Percentiles rank a stretch among this genome's conserved stretches.
Conservation (phyloP, 2,888 invertebrate genomes). For the Beris morrisii region DNA sequence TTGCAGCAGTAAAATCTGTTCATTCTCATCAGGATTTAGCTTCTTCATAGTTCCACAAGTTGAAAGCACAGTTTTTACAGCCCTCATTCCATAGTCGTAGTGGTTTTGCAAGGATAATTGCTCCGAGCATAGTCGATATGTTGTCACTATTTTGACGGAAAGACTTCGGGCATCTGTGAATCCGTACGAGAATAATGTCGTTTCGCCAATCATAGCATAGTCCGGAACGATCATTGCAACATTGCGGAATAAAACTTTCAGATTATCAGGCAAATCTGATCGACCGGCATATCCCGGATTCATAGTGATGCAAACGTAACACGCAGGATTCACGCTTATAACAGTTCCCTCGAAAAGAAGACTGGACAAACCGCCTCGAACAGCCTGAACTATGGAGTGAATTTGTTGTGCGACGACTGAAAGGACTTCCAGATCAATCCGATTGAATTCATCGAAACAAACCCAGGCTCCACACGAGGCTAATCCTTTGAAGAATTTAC, state of each 20-base stretch:
- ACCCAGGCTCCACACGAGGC: constrained; percentile 75
- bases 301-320: constrained; percentile 66
- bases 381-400: constrained; percentile 66
- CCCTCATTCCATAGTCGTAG: constrained; percentile 76
- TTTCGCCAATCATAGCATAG: constrained; percentile 73
- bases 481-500: constrained; percentile 71
- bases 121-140: constrained; percentile 71
- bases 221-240: constrained; percentile 80
- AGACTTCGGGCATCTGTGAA: constrained; percentile 66
- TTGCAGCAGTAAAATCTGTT: constrained; percentile 75
- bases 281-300: constrained; percentile 67
- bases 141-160: constrained; percentile 70
- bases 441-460: constrained; percentile 75
- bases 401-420: constrained; percentile 76
- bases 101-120: constrained; percentile 71
- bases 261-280: constrained; percentile 71
- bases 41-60: constrained; percentile 72
- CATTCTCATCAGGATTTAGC: constrained; percentile 65
- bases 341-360: constrained; percentile 68
- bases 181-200: constrained; percentile 70
- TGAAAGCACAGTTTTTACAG: constrained; percentile 70
- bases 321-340: constrained; percentile 62
- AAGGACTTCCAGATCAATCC: constrained; percentile 70
- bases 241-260: constrained; percentile 70
- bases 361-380: constrained; percentile 59